phyloP scores from a whole-genome alignment of 2,113 vertebrate species.

The Calypte anna region DNA sequence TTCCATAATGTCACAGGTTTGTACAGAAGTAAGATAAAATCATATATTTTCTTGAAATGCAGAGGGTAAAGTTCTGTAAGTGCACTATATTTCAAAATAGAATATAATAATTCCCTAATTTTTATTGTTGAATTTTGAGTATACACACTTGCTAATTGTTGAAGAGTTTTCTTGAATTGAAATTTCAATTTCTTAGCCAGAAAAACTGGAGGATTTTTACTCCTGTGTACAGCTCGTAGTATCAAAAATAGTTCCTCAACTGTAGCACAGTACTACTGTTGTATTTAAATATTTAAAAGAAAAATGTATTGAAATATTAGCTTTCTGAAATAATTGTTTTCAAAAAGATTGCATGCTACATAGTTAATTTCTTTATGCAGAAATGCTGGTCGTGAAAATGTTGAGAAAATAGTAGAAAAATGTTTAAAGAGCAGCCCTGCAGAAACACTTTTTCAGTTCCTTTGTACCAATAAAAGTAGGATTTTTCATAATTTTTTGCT shows the following conservation, averaged over 20 bases:
- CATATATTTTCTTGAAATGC: background rate
- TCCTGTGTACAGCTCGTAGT: background rate
- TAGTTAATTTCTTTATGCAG: background rate
- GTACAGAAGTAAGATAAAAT: background rate
- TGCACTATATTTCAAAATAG: background rate
- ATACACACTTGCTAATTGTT: background rate
- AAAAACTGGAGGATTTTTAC: background rate
- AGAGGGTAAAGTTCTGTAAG: background rate
- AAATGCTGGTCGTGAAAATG: background rate
- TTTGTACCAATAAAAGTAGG: background rate
- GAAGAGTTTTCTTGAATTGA: background rate
- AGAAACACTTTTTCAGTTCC: background rate
- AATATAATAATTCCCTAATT: background rate
- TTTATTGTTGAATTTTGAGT: background rate
- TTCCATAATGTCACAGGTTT: background rate
- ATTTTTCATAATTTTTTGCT: background rate
- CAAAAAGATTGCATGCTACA: background rate
- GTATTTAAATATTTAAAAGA: background rate
- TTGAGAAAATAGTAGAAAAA: background rate
- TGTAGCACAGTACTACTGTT: background rate
- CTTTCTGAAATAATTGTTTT: background rate
- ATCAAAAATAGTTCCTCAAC: background rate
- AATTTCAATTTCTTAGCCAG: background rate
- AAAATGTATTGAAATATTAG: background rate
- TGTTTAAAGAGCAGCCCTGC: background rate